Base-by-base conservation (phyloP, 2,888 invertebrate species). In the Rotaria magnacalcarata region DNA sequence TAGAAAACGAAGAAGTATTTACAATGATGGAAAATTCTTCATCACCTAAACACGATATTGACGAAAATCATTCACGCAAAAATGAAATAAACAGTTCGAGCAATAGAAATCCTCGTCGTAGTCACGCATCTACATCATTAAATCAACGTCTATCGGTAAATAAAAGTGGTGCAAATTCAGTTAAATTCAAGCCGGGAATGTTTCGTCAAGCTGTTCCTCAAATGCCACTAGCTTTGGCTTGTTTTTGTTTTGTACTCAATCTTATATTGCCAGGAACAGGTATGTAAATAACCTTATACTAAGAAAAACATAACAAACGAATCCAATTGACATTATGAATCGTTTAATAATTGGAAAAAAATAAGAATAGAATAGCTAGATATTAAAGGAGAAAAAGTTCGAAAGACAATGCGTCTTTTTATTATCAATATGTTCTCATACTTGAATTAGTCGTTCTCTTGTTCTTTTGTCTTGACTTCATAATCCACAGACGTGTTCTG, bases 181-280 rank as follows among this genome's bases (percentile, higher is more conserved):
- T 7, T 47, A 80, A 80, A 80, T 8, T 80, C 10, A 80, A 80
- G 19, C 80, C 47, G 11, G 80, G 80, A 47, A 50, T 54, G 50
- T 89, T 91, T 87, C 90, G 91, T 87, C 90, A 90, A 85, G 91
- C 92, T 34, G 91, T 92, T 84, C 92, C 92, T 0, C 89, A 90
- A 84, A 91, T 92, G 91, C 92, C 92, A 0, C 88, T 92, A 27
- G 89, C 90, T 4, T 85, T 91, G 43, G 92, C 92, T 16, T 89
- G 89, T 14, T n/a, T 90, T 34, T 89, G 89, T 87, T 90, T 90
- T 87, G 87, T 91, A 52, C 87, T 91, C 84, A 91, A 91, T 87
- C 90, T 91, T 80, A 87, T 89, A 16, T 86, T 90, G 27, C 90
- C 90, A 2, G 90, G 90, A n/a, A 85, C 89, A n/a, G 90, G 90